phyloP scores from a whole-genome alignment of 2,113 vertebrate genomes.

The Cnemophilus loriae region DNA sequence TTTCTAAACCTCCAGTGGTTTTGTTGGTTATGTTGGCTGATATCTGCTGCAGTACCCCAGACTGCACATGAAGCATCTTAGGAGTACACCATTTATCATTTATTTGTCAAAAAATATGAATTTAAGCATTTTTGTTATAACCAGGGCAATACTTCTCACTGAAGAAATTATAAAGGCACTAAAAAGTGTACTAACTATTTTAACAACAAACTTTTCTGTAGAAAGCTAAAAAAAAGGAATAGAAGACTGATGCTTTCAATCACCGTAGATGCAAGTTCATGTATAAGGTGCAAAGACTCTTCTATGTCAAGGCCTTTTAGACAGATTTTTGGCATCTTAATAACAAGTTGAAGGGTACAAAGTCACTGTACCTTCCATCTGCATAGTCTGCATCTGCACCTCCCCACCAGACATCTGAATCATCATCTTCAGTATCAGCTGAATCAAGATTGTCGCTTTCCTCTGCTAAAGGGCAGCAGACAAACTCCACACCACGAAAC shows the following conservation, averaged over 20 bases:
- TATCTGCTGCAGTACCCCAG: neutral
- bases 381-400: slow-evolving; percentile 91
- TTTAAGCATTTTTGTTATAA: neutral
- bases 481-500: slow-evolving; percentile 96
- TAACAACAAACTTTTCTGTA: neutral
- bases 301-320: neutral
- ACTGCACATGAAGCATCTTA: neutral
- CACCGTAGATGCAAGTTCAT: neutral
- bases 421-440: slow-evolving; percentile 85
- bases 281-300: neutral
- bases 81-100: neutral
- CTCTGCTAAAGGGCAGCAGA: slow-evolving; percentile 85
- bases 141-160: neutral
- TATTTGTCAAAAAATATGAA: neutral
- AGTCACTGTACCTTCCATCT: slow-evolving; percentile 83
- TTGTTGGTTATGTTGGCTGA: neutral
- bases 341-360: neutral
- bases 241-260: neutral
- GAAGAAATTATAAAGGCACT: neutral
- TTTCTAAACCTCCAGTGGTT: neutral
- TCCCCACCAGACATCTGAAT: slow-evolving; percentile 98
- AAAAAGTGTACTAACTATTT: neutral
- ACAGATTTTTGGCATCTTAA: neutral
- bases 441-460: slow-evolving; percentile 85
- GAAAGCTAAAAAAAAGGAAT: neutral